Base-by-base conservation (phyloP, 2,797 vertebrate species). In the Gouania willdenowi region DNA sequence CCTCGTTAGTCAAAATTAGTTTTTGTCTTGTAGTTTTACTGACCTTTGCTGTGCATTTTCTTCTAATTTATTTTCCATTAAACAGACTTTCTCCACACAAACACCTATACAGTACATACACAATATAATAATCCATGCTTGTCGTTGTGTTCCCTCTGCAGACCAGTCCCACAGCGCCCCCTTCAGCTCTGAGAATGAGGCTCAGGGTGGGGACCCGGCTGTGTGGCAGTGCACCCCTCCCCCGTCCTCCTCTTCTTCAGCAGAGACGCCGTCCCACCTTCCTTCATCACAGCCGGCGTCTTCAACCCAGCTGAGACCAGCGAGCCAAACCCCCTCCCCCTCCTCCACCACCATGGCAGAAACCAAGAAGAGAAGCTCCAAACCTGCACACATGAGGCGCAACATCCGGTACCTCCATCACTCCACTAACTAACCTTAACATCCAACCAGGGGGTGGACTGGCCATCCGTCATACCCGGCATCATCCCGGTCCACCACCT, bases 351-450 rank as follows among this genome's bases (percentile, higher is more conserved):
- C 79, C 41, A 82, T 89, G 68, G 84, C 81, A 45, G 56, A 44
- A 38, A 87, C 87, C 85, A 94, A 92, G 85, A 95, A 91, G 75
- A 90, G 91, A 75, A 58, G 46, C 60, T 91, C 92, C 75, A 96
- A 94, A 75, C 91, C 93, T 4, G 75, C 85, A 49, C 92, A 96
- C 79, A 89, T 97, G 91, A 90, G 94, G 68, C 92, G 93, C 56
- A 97, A 97, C 80, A 97, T 97, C 85, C 89, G 94, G 94, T 96
- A 71, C 17, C 5, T 6, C 10, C 1, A 0, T 5, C 5, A 25
- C 11, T 31, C 5, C n/a, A 14, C 18, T 10, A 2, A 0, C 4
- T n/a, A n/a, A n/a, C n/a, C n/a, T n/a, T n/a, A n/a, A n/a, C n/a
- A n/a, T n/a, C n/a, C n/a, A n/a, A n/a, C n/a, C n/a, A n/a, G n/a